Conservation (phyloP, 2,797 vertebrate genomes). For the Melanotaenia maccullochi region DNA sequence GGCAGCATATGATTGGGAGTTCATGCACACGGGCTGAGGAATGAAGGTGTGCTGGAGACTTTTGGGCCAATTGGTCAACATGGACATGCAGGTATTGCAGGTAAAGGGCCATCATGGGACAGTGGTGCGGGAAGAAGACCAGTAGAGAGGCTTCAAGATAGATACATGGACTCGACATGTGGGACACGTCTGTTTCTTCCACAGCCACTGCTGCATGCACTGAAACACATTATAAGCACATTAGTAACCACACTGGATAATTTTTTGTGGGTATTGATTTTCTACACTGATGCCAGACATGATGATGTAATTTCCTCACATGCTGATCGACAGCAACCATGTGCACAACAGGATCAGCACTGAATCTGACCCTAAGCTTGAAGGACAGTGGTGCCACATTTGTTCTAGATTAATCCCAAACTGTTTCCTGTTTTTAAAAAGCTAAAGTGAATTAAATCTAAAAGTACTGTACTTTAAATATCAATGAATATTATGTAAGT, state of each 20-base stretch:
- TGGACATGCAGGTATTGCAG: conserved; percentile 33
- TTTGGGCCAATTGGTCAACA: conserved; percentile 19
- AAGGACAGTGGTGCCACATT: conserved; percentile 7
- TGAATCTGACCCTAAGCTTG: conserved; percentile 6
- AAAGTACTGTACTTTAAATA: not conserved
- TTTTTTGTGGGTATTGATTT: conserved; percentile 47
- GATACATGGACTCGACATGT: conserved; percentile 53
- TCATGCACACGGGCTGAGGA: conserved; percentile 33
- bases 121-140: conserved; percentile 64
- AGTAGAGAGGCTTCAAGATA: conserved; percentile 66
- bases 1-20: not conserved
- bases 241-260: not conserved
- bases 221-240: conserved; percentile 64
- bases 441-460: not conserved
- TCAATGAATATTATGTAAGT: not conserved
- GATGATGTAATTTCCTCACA: conserved; percentile 53
- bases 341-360: not conserved
- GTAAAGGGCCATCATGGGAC: conserved; percentile 62
- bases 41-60: conserved; percentile 7
- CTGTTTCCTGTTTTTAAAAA: not conserved
- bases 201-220: conserved; percentile 77
- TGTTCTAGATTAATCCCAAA: not conserved
- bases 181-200: conserved; percentile 70
- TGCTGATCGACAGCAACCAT: conserved; percentile 15
- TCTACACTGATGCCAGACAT: conserved; percentile 21